These are phyloP conservation scores for Parauchenoglanis punctatus DNA, from an alignment of 2,797 vertebrate genomes.

Conservation along the genomic window DNA sequence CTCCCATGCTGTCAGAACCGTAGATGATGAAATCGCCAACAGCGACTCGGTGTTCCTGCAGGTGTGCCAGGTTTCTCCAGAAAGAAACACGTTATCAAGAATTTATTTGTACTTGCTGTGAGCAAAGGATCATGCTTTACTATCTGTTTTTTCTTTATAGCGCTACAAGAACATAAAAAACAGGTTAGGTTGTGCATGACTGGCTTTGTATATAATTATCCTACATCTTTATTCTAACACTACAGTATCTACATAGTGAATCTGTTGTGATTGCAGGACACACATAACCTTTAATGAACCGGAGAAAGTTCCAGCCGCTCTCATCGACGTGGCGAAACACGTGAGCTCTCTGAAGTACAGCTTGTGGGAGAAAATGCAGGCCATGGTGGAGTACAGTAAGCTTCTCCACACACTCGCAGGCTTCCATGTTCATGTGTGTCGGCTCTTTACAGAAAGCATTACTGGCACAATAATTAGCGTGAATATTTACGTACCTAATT, in stretches of 20 bases:
- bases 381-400: constrained; percentile 77
- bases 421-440: not conserved
- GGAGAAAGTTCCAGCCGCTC: constrained; percentile 64
- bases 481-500: not conserved
- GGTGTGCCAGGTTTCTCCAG: constrained; percentile 54
- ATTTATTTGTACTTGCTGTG: too few relatives aligned
- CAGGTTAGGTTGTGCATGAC: constrained; percentile 63
- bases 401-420: not conserved
- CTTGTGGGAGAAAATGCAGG: constrained; percentile 80
- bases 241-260: not conserved
- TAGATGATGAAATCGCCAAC: constrained; percentile 74
- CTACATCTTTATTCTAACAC: not conserved
- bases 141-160: constrained; percentile 60
- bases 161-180: constrained; percentile 74
- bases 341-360: constrained; percentile 77
- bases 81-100: not conserved
- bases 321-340: constrained; percentile 75
- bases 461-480: not conserved
- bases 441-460: not conserved
- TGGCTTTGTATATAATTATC: not conserved
- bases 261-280: constrained; percentile 61
- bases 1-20: constrained; percentile 73
- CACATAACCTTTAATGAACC: constrained; percentile 68
- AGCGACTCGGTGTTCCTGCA: constrained; percentile 71
- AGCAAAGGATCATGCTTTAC: not conserved